These are phyloP conservation scores for Onthophagus sagittarius DNA, from an alignment of 2,888 invertebrate species.

Conservation along the genomic window DNA sequence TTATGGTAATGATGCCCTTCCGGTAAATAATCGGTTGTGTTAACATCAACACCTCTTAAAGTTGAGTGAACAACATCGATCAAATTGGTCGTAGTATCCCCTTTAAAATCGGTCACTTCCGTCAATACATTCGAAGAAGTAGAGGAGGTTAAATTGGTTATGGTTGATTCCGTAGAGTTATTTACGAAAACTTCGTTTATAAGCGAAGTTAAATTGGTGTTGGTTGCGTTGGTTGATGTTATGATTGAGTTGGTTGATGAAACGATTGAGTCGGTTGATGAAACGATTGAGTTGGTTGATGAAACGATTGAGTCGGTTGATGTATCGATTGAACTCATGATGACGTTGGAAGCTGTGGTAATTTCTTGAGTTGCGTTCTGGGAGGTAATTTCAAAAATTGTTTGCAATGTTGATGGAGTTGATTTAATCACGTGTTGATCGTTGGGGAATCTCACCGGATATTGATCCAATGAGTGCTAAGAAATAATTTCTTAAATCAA, in stretches of 20 bases:
- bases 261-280: not conserved
- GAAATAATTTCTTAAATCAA: not conserved
- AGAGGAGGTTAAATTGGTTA: not conserved
- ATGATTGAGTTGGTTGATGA: not conserved
- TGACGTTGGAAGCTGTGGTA: not conserved
- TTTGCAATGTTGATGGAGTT: not conserved
- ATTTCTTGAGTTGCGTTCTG: not conserved
- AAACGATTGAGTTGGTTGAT: not conserved
- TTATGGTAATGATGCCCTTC: not conserved
- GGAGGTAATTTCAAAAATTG: not conserved
- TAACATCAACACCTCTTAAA: not conserved
- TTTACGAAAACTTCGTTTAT: not conserved
- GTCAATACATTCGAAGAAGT: not conserved
- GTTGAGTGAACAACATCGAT: not conserved
- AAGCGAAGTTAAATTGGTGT: not conserved
- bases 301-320: not conserved
- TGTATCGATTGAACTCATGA: no score
- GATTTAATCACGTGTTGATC: not conserved
- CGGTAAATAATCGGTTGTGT: not conserved
- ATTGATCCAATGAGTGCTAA: not conserved
- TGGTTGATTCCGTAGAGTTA: not conserved
- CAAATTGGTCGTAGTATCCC: not conserved
- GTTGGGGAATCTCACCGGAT: not conserved
- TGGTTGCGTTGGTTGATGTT: not conserved
- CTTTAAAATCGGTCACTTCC: not conserved